These are phyloP conservation scores for Ctenochaetus hawaiiensis DNA, from an alignment of 2,797 vertebrate species.

Conservation along the genomic window DNA sequence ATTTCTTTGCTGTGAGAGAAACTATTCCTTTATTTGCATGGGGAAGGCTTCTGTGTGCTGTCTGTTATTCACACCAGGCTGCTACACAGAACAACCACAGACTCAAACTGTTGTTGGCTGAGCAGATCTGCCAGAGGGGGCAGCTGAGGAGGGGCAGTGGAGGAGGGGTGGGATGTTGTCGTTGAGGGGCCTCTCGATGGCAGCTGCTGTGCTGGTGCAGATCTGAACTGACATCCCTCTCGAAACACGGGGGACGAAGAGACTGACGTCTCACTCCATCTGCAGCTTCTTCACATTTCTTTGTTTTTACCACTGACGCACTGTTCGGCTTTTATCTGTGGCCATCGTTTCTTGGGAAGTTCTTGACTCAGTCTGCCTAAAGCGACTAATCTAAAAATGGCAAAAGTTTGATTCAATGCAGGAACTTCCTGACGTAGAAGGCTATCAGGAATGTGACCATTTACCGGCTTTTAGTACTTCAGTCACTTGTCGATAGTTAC, in stretches of 20 bases:
- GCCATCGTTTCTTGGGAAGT: background rate
- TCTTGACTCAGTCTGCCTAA: background rate
- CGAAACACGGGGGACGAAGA: constrained; percentile 12
- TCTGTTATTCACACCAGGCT: constrained; percentile 27
- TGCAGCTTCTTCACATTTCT: constrained; percentile 12
- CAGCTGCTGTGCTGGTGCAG: constrained; percentile 29
- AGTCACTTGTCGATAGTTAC: too few relatives aligned
- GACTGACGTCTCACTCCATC: constrained; percentile 24
- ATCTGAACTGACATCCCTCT: constrained; percentile 48
- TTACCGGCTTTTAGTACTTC: too few relatives aligned
- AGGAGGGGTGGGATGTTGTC: constrained; percentile 14
- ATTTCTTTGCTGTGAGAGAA: background rate
- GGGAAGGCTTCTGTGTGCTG: background rate
- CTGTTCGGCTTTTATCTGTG: background rate
- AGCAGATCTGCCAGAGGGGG: background rate
- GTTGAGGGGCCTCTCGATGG: constrained; percentile 28
- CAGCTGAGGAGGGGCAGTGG: background rate
- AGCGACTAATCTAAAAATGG: background rate
- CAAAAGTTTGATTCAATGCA: background rate
- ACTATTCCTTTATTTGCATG: background rate
- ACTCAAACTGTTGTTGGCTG: background rate
- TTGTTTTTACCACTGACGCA: background rate
- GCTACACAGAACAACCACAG: constrained; percentile 6
- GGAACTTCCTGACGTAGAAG: too few relatives aligned
- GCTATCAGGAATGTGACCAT: too few relatives aligned